Base-by-base conservation (phyloP, 1,140 invertebrate species). In the Megalopta genalis region DNA sequence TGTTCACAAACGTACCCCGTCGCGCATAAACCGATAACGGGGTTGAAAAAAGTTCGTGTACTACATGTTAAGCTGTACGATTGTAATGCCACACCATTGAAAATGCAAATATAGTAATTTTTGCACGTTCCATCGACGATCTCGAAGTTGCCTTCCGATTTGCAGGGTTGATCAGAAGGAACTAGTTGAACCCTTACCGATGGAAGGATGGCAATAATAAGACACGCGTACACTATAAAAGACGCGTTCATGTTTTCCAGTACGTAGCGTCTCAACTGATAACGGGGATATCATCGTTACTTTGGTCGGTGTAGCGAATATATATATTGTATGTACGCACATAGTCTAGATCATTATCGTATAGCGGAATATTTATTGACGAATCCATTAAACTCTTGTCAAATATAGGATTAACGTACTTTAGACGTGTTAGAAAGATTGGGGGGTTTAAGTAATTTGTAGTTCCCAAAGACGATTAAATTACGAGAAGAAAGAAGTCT, bases 261-360 rank as follows among this genome's bases (percentile, higher is more conserved):
- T 21, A n/a, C 21, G 21, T 57, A 2, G 21, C n/a, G 6, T 57
- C 21, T 3, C 49, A 18, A 57, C 54, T 57, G 14, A 49, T 1
- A 37, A 27, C 18, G 3, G 21, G 27, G 27, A 49, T 62, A 14
- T 49, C 10, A 37, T 37, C 8, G 10, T 42, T 42, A 16, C 2
- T 9, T 46, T n/a, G 1, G 25, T 25, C 2, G 16, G n/a, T 62
- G 12, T 1, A 12, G 57, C 25, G 27, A 49, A 70, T 74, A 79
- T 73, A 74, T 74, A 74, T 79, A 37, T 14, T 74, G 74, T 73
- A 74, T 74, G 66, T 79, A 37, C 16, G 3, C 18, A 32, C 32
- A 32, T 32, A 1, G 32, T n/a, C 32, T 1, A 32, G 4, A 4
- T 32, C 32, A 4, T 32, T 2, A 32, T 2, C 4, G 32, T 32